Evolutionary conservation across 2,113 vertebrate species (phyloP).

Genomic region (Scopus umbretta): DNA sequence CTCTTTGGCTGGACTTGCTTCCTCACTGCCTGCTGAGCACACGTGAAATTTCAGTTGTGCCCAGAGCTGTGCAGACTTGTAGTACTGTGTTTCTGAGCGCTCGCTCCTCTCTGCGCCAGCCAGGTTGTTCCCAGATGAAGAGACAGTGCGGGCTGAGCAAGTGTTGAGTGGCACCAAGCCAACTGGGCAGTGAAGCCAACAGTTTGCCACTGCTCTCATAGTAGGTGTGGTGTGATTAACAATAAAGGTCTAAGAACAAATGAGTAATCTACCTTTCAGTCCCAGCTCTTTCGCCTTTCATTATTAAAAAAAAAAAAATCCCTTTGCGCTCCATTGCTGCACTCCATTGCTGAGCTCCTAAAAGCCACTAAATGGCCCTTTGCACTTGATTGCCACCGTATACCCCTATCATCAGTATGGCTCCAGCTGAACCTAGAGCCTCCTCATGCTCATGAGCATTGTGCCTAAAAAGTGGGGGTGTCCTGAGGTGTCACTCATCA

Average conservation of each 20-base stretch:
- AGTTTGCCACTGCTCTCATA: neutral
- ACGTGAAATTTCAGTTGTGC: neutral
- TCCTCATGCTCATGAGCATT: neutral
- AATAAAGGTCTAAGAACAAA: neutral
- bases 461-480: neutral
- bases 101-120: neutral
- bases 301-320: neutral
- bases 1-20: neutral
- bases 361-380: neutral
- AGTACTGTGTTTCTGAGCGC: rapidly evolving
- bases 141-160: neutral
- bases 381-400: neutral
- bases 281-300: neutral
- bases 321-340: neutral
- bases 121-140: neutral
- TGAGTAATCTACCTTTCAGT: neutral
- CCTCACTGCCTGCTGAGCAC: neutral
- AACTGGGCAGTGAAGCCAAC: neutral
- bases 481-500: neutral
- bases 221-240: neutral
- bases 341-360: neutral
- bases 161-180: neutral
- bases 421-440: neutral
- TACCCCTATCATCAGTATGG: neutral
- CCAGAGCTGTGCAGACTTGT: neutral